Evolutionary conservation across 2,888 invertebrate genomes (phyloP), one percentile per base, ranked within the genome.

Genomic region (Lasiommata megera): DNA sequence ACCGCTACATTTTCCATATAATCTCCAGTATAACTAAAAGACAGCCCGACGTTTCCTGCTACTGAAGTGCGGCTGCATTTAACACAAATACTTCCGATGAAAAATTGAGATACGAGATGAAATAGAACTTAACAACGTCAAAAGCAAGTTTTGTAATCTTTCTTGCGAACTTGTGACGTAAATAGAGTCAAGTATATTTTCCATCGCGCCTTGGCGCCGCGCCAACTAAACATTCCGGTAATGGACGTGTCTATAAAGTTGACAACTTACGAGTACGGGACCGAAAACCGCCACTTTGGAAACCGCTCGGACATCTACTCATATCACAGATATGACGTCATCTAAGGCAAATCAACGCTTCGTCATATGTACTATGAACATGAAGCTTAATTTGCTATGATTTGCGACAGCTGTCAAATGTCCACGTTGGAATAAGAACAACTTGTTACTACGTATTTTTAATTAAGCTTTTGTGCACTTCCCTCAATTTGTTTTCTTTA

Each of bases 181-280:
- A 29, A 38, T 38, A 14, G 28, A 51, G 51, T 51, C 28, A 40
- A 51, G 51, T 51, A 6, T 43, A 14, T 43, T 28, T 12, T 7
- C 16, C 31, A 16, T n/a, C 14, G 46, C 2, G 18, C 23, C 31
- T 48, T 58, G 58, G 50, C 43, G 14, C 41, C 16, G 11, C n/a
- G 58, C 58, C 58, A 58, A 28, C 28, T 18, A 43, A 43, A 17
- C 54, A 37, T 23, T 23, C 23, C n/a, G n/a, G 23, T 48, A 37
- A 43, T 37, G 36, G 51, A 54, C 34, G 48, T 41, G 28, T 36
- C 47, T 40, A 56, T 56, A 56, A 53, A 58, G 41, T 53, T 58
- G 16, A 9, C 37, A 47, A 47, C 58, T 51, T 29, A 38, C 44
- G 28, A 43, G 12, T 12, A 11, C 6, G 14, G 11, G 12, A 28